Conservation (phyloP, 2,888 invertebrate genomes). For the Peribatodes rhomboidaria region DNA sequence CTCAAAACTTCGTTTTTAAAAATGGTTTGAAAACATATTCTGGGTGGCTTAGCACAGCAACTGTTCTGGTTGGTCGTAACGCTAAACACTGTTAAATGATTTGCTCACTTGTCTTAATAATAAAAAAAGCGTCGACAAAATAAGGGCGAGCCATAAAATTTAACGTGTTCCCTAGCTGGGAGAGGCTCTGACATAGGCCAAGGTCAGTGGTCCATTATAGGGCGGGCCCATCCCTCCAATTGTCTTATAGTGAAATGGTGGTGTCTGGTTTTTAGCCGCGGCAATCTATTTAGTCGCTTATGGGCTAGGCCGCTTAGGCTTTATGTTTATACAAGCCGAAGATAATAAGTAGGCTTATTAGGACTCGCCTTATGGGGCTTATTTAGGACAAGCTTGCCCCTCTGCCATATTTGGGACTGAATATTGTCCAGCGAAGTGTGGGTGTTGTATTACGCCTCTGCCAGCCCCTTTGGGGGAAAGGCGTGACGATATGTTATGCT, state of each 20-base stretch:
- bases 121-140: neutral
- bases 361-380: no score
- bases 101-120: neutral
- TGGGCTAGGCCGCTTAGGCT: neutral
- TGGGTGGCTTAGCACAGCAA: neutral
- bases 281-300: slow-evolving; percentile 1
- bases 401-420: no score
- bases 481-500: no score
- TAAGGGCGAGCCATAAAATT: neutral
- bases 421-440: no score
- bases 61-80: neutral
- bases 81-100: neutral
- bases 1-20: neutral
- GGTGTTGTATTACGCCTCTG: no score
- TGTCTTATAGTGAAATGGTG: slow-evolving; percentile 47
- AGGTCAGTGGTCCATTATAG: slow-evolving; percentile 63
- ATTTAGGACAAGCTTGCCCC: no score
- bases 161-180: slow-evolving; percentile 53
- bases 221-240: slow-evolving; percentile 53
- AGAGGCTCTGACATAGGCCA: slow-evolving; percentile 65
- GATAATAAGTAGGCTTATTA: no score
- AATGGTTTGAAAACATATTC: no score
- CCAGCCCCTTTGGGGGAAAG: no score
- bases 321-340: neutral
- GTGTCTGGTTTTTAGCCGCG: slow-evolving; percentile 19